phyloP scores from a whole-genome alignment of 1,140 invertebrate genomes.

The Hypothenemus hampei region DNA sequence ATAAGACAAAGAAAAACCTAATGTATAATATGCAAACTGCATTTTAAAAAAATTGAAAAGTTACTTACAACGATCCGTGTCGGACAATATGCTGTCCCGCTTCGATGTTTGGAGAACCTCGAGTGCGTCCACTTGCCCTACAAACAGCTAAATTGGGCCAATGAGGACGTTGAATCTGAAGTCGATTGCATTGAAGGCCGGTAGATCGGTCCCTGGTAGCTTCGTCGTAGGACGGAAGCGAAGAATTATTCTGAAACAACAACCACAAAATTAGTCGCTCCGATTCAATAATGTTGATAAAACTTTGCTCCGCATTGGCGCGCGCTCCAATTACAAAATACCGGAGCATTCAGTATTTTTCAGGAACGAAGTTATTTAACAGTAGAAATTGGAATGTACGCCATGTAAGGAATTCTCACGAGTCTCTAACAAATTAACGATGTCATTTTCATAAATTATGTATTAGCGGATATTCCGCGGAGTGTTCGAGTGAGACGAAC shows the following conservation, averaged over 20 bases:
- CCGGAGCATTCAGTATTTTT: conserved; percentile 3
- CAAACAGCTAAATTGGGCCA: conserved; percentile 36
- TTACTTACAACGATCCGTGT: conserved; percentile 43
- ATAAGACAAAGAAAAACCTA: too few species aligned
- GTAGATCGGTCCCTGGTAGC: conserved; percentile 40
- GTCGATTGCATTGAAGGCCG: conserved; percentile 24
- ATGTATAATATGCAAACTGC: too few species aligned
- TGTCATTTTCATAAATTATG: conserved; percentile 21
- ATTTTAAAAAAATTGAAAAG: too few species aligned
- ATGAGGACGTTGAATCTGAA: conserved; percentile 40
- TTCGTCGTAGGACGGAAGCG: conserved; percentile 47
- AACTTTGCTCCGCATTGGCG: too few species aligned
- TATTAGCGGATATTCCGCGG: conserved; percentile 11
- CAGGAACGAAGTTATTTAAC: conserved; percentile 1
- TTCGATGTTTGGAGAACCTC: conserved; percentile 38
- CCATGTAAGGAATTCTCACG: conserved; percentile 8
- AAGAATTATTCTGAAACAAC: conserved; percentile 23
- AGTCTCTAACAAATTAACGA: conserved; percentile 16
- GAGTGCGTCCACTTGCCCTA: conserved; percentile 26
- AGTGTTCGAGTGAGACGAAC: too few species aligned
- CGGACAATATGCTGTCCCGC: conserved; percentile 35
- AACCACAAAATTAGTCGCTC: neutral
- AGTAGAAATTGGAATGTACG: conserved; percentile 8
- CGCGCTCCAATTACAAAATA: too few species aligned
- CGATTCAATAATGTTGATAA: neutral